Evolutionary conservation across 1,140 invertebrate genomes (phyloP), one percentile per base, ranked within the genome.

Genomic region (Rhagoletis zephyria): DNA sequence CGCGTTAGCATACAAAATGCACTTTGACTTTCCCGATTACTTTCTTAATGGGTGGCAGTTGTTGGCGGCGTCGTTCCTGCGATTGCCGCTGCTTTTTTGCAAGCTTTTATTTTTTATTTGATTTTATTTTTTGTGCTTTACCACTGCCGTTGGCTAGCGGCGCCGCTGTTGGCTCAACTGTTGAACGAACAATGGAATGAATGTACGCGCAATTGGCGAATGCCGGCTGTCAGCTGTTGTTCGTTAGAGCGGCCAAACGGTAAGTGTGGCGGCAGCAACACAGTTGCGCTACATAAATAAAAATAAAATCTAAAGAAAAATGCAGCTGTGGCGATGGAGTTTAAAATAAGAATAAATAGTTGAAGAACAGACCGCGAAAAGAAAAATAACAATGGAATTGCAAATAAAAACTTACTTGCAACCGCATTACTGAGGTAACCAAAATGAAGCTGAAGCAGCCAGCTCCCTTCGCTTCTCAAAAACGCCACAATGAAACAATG

Each of bases 1-100:
- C 65, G 30, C 4, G 65, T 42, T 10, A 19, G 42, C 67, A 74
- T 74, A 74, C 40, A 74, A 85, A 88, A 64, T 88, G 88, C 86
- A 88, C 86, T 88, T 88, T 87, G 86, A 67, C 86, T 88, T 67
- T 88, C 61, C 19, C 77, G 74, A 65, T 19, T 48, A 70, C 63
- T 85, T 77, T 67, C 63, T 45, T 87, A 87, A 87, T 87, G 86
- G 63, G 2, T 87, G 10, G 86, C 61, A 70, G 61, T 67, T 56
- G 42, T 87, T 67, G 30, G 19, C 40, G 64, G 30, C 12, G 2
- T 30, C 30, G 30, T 30, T 30, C 30, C 4, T 10, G 64, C 64
- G 3, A 3, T 56, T 56, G 10, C 51, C 10, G 10, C 30, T 30
- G 30, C 30, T 30, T 30, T 30, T 30, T 30, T 30, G 1, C 30